These are phyloP conservation scores for Sipunculus nudus DNA, from an alignment of 2,888 invertebrate species.

Conservation along the genomic window DNA sequence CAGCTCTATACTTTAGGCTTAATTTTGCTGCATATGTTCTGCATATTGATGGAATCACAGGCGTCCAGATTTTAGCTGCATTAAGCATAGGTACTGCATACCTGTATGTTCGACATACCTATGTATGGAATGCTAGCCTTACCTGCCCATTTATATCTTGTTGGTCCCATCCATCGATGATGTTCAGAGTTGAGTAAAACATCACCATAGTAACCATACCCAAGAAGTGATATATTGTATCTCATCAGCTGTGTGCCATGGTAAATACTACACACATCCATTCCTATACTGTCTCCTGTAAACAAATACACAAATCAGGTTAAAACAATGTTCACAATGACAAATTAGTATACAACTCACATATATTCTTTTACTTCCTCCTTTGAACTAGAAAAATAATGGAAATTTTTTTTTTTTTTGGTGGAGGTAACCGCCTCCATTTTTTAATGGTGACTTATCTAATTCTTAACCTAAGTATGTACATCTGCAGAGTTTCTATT, in stretches of 20 bases:
- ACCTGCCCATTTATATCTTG: conserved; percentile 83
- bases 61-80: no score
- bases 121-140: no score
- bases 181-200: conserved; percentile 81
- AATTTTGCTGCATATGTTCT: no score
- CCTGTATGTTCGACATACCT: no score
- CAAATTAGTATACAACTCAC: not conserved
- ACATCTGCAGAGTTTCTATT: no score
- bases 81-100: no score
- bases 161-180: conserved; percentile 86
- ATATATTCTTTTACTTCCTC: not conserved
- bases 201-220: conserved; percentile 88
- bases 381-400: not conserved
- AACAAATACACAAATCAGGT: conserved; percentile 6
- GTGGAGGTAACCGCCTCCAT: no score
- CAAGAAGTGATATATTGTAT: conserved; percentile 80
- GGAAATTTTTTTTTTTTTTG: no score
- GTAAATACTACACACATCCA: conserved; percentile 82
- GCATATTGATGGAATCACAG: no score
- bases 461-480: no score
- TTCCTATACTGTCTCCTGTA: conserved; percentile 74
- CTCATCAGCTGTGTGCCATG: conserved; percentile 71
- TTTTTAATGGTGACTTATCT: no score
- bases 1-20: no score
- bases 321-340: not conserved